Evolutionary conservation across 2,888 invertebrate genomes (phyloP), one percentile per base, ranked within the genome.

Genomic region (Ectropis crepuscularia): DNA sequence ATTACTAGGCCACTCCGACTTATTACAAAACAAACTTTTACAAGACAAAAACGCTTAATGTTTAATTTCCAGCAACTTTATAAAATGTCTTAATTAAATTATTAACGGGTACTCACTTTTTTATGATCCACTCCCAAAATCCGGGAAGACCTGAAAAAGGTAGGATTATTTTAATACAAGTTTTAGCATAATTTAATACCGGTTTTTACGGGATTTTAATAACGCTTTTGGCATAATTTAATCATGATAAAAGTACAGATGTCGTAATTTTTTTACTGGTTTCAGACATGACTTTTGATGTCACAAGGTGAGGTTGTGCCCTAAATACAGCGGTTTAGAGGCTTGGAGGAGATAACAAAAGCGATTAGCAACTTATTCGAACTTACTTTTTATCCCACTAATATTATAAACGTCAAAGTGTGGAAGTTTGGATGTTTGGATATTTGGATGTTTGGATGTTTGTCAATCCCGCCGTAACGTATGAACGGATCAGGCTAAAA

Each of bases 121-220:
- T 77, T 72, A 51, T 51, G 70, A 45, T 59, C 45, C 67, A 67
- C 71, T 61, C 62, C 61, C 38, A 53, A 70, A 65, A 67, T 63
- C 64, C 61, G 57, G 57, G 50, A 59, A 57, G 65, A 75, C 70
- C 79, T 79, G 78, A 75, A 78, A 72, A 69, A 74, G 47, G 49
- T 50, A 61, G 64, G 53, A 54, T 53, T 55, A 66, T 68, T 72
- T 73, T 70, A 75, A 73, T 54, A 58, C 63, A 65, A 42, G 63
- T 61, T 65, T 65, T 62, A 68, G 59, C 37, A 60, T 61, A 60
- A 64, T 64, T 60, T 68, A 50, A 69, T 57, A 54, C 62, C 49
- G 58, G n/a, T 1, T 53, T 53, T 53, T 38, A 46, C 38, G 45
- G 45, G 43, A 49, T 42, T 49, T 54, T 61, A 50, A 61, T 53